Evolutionary conservation across 2,797 vertebrate species (phyloP).

Genomic region (Gadopsis marmoratus): DNA sequence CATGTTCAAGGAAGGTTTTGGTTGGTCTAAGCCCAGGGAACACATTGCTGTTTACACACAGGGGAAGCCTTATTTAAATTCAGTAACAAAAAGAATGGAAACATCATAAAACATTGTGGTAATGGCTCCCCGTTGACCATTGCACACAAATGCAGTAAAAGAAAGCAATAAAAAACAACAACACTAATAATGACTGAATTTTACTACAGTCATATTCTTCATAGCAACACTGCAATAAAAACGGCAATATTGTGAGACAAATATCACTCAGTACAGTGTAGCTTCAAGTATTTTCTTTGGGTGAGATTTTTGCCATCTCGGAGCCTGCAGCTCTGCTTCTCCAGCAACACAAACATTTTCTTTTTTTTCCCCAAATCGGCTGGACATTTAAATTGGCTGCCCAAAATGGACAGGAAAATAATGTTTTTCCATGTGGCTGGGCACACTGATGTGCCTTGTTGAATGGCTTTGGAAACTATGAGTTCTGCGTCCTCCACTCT

Average conservation of each 20-base stretch:
- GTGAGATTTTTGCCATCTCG: slow-evolving; percentile 2
- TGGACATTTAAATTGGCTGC: slow-evolving; percentile 25
- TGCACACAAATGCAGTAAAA: slow-evolving; percentile 33
- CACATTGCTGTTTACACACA: neutral
- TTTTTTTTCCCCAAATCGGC: slow-evolving; percentile 14
- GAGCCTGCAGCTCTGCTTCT: neutral
- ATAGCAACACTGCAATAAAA: slow-evolving; percentile 33
- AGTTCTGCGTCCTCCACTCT: slow-evolving; percentile 30
- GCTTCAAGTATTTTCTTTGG: neutral
- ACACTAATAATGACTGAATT: slow-evolving; percentile 30
- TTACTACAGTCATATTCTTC: slow-evolving; percentile 21
- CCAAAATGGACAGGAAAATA: slow-evolving; percentile 8
- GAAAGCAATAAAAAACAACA: slow-evolving; percentile 12
- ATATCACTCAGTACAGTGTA: slow-evolving; percentile 8
- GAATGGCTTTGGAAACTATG: slow-evolving; percentile 38
- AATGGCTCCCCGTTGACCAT: slow-evolving; percentile 32
- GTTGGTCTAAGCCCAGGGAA: neutral
- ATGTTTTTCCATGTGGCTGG: slow-evolving; percentile 18
- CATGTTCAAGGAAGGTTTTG: slow-evolving; percentile 5
- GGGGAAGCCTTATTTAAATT: slow-evolving; percentile 23
- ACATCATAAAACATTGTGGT: slow-evolving; percentile 36
- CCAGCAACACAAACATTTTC: neutral
- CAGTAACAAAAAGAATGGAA: slow-evolving; percentile 18
- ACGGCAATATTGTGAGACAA: slow-evolving; percentile 17
- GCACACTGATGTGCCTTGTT: slow-evolving; percentile 20